Evolutionary conservation across 2,797 vertebrate species (phyloP).

Genomic region (Pitangus sulphuratus): DNA sequence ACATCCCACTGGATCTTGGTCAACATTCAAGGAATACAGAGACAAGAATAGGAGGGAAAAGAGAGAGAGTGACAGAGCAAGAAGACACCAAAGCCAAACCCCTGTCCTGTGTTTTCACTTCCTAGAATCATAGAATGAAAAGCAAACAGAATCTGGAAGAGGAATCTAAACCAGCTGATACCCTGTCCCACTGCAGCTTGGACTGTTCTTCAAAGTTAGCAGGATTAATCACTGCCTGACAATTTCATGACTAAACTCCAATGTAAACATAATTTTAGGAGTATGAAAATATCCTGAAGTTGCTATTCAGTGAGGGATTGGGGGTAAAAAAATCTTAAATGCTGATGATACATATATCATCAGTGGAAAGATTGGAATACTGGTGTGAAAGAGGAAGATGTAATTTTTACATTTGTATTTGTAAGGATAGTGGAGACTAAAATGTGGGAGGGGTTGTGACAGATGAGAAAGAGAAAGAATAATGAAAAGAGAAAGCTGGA

Average conservation of each 20-base stretch:
- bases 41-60: not conserved
- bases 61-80: not conserved
- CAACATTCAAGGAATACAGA: not conserved
- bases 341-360: not conserved
- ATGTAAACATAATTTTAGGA: not conserved
- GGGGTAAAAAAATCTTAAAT: not conserved
- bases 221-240: not conserved
- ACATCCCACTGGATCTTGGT: not conserved
- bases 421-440: not conserved
- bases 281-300: not conserved
- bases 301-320: not conserved
- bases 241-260: conserved; percentile 14
- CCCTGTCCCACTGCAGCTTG: not conserved
- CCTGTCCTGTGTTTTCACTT: not conserved
- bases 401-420: not conserved
- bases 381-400: not conserved
- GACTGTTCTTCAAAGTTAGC: not conserved
- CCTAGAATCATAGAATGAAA: not conserved
- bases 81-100: not conserved
- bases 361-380: not conserved
- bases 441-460: not conserved
- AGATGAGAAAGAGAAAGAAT: not conserved
- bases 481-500: not conserved
- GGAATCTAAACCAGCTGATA: not conserved
- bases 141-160: not conserved